A percentile compares a stretch with the other conserved stretches of the same genome.
phyloP scores from a whole-genome alignment of 1,140 invertebrate genomes.

The Oscheius sp. region DNA sequence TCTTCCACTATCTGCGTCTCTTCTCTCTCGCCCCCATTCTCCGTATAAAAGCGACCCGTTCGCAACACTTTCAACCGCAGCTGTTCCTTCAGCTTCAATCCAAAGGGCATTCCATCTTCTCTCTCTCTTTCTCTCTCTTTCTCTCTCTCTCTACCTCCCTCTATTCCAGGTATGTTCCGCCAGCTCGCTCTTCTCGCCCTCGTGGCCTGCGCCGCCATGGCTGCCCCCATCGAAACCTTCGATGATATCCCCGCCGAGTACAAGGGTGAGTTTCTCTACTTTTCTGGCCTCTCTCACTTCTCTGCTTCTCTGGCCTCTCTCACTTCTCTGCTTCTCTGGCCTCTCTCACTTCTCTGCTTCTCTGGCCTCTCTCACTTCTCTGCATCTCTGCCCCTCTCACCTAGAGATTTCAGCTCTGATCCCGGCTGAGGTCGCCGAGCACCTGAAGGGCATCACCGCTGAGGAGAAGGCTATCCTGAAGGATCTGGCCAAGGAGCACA shows the following conservation, averaged over 20 bases:
- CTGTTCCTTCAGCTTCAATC: no score
- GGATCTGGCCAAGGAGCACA: conserved; percentile 32
- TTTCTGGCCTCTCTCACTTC: no score
- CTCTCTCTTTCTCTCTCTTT: not conserved
- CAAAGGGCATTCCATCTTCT: not conserved
- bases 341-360: no score
- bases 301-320: no score
- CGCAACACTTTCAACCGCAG: no score
- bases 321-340: no score
- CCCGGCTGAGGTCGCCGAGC: conserved; percentile 35
- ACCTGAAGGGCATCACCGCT: conserved; percentile 39
- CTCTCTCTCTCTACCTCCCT: not conserved
- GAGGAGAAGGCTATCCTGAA: conserved; percentile 38
- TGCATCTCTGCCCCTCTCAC: not conserved
- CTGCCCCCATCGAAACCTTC: conserved; percentile 31
- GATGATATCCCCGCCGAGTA: conserved; percentile 34
- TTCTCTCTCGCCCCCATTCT: not conserved
- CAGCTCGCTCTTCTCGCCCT: conserved; percentile 19
- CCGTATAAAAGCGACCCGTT: no score
- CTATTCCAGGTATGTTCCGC: conserved; percentile 25
- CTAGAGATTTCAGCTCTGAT: conserved; percentile 21
- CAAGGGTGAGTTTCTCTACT: conserved; percentile 19
- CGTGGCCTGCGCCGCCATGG: conserved; percentile 7
- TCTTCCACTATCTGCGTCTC: not conserved
- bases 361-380: no score